Evolutionary conservation across 2,888 invertebrate species (phyloP).

Genomic region (Dryadula phaetusa): DNA sequence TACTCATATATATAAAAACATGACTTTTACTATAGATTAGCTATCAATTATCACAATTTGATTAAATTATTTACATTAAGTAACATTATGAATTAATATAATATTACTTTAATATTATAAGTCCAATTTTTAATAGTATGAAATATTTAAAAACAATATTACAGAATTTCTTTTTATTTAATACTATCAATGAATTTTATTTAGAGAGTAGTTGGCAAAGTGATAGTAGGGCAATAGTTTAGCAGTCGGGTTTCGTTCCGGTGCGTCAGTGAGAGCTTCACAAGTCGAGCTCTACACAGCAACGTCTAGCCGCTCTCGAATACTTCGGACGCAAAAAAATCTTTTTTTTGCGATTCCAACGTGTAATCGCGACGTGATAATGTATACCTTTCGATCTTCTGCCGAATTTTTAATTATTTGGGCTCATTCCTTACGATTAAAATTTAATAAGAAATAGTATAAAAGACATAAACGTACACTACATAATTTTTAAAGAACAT

Average conservation of each 20-base stretch:
- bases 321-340: conserved; percentile 53
- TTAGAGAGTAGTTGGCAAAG: conserved; percentile 67
- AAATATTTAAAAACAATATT: not conserved
- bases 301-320: conserved; percentile 44
- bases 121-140: not conserved
- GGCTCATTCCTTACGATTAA: not conserved
- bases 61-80: no score
- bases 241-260: conserved; percentile 66
- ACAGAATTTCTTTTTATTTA: conserved; percentile 10
- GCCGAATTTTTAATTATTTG: not conserved
- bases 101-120: not conserved
- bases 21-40: not conserved
- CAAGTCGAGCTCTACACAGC: conserved; percentile 41
- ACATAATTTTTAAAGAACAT: no score
- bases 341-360: no score
- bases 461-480: no score
- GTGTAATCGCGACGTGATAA: conserved; percentile 51
- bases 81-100: not conserved
- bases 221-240: conserved; percentile 76
- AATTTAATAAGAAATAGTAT: not conserved
- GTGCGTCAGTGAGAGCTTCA: conserved; percentile 65
- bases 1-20: no score
- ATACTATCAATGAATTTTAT: conserved; percentile 44
- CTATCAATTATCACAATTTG: not conserved
- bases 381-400: conserved; percentile 11